phyloP scores from a whole-genome alignment of 2,888 invertebrate genomes.

The Cheilosia scutellata region DNA sequence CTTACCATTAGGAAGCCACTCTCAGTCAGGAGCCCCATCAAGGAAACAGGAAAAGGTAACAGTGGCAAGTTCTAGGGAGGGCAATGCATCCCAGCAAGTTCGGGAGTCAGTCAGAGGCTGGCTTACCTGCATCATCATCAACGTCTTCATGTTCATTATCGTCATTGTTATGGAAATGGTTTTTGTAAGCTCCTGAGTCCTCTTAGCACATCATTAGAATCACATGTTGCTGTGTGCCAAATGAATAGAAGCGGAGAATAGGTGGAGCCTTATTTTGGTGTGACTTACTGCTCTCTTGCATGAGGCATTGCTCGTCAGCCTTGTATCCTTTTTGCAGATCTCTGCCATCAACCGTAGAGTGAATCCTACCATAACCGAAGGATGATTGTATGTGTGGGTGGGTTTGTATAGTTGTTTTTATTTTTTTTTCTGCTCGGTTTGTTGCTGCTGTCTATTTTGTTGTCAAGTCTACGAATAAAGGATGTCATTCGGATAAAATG shows the following conservation, averaged over 20 bases:
- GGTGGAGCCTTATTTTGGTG: constrained; percentile 53
- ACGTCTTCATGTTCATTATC: constrained; percentile 35
- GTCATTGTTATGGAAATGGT: constrained; percentile 36
- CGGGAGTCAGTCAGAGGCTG: constrained; percentile 30
- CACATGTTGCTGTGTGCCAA: constrained; percentile 56
- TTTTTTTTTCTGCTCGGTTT: not conserved
- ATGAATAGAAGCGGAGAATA: constrained; percentile 18
- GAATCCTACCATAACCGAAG: constrained; percentile 58
- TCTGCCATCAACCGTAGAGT: constrained; percentile 46
- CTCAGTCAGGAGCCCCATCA: constrained; percentile 32
- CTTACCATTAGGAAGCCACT: constrained; percentile 45
- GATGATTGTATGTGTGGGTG: constrained; percentile 2
- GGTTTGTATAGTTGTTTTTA: not conserved
- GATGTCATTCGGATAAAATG: constrained; percentile 72
- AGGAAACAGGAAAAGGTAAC: constrained; percentile 14
- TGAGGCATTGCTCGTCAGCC: constrained; percentile 28
- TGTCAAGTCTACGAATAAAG: constrained; percentile 66
- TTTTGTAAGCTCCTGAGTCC: constrained; percentile 56
- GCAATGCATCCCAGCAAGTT: constrained; percentile 36
- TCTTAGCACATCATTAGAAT: constrained; percentile 69
- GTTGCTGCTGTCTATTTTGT: constrained; percentile 55
- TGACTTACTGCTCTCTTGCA: constrained; percentile 63
- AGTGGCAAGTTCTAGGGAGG: constrained; percentile 15
- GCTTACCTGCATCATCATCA: constrained; percentile 39
- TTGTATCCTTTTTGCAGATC: constrained; percentile 7